phyloP scores from a whole-genome alignment of 2,113 vertebrate species.

The Siphamia tubifer region DNA sequence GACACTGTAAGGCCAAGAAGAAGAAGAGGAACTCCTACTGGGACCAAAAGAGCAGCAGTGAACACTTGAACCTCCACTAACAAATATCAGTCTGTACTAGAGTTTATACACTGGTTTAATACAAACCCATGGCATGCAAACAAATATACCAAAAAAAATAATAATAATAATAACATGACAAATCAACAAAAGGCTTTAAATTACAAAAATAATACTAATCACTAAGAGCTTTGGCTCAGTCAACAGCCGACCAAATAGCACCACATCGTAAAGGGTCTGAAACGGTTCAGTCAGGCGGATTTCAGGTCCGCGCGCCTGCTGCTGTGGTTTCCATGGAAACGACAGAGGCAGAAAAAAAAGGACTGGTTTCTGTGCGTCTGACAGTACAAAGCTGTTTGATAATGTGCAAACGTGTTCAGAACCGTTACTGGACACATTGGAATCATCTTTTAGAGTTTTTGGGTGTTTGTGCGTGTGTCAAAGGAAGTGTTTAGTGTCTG shows the following conservation, averaged over 20 bases:
- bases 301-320: too few species aligned
- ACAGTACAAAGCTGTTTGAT: too few species aligned
- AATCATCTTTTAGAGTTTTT: too few species aligned
- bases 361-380: too few species aligned
- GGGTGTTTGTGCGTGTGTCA: too few species aligned
- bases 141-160: slow-evolving; percentile 32
- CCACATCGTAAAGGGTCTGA: slow-evolving; percentile 44
- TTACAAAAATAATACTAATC: neutral
- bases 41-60: neutral
- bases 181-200: neutral
- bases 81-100: neutral
- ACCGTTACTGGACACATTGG: too few species aligned
- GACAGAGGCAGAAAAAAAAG: too few species aligned
- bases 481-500: too few species aligned
- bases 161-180: neutral
- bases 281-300: slow-evolving; percentile 2
- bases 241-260: slow-evolving; percentile 34
- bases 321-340: too few species aligned
- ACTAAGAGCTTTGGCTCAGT: slow-evolving; percentile 46
- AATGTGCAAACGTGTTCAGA: too few species aligned
- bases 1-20: slow-evolving; percentile 45
- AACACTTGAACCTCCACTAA: neutral
- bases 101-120: slow-evolving; percentile 20
- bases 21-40: neutral
- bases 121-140: slow-evolving; percentile 59